These are phyloP conservation scores for Lochmaea crataegi DNA, from an alignment of 2,888 invertebrate species.

Conservation along the genomic window DNA sequence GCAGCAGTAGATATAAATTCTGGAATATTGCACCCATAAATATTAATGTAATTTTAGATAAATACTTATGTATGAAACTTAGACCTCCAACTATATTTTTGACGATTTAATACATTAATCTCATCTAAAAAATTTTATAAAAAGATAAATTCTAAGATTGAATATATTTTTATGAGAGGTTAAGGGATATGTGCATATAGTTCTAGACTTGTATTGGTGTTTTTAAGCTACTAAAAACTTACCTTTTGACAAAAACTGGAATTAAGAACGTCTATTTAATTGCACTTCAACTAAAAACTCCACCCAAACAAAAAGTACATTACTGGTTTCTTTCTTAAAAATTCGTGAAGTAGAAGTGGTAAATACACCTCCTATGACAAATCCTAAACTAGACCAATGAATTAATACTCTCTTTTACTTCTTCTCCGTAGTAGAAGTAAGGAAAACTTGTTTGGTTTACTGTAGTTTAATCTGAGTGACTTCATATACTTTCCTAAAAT, in stretches of 20 bases:
- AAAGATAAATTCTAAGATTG: background rate
- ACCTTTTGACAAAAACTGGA: background rate
- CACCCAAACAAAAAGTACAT: conserved; percentile 17
- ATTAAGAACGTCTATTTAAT: background rate
- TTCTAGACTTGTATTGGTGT: background rate
- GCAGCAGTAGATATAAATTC: no score
- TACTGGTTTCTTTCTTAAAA: conserved; percentile 9
- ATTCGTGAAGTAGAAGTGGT: conserved; percentile 9
- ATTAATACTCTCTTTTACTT: background rate
- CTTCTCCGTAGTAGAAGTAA: background rate
- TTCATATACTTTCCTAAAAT: conserved; percentile 32
- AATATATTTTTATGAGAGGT: no score
- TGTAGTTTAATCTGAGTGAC: conserved; percentile 20
- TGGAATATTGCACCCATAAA: no score
- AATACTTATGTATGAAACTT: background rate
- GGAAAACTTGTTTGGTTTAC: conserved; percentile 16
- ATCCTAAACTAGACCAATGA: conserved; percentile 17
- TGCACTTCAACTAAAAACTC: conserved; percentile 2
- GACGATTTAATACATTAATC: background rate
- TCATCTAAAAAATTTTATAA: background rate
- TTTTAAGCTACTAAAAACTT: background rate
- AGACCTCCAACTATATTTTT: background rate
- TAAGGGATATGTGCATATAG: background rate
- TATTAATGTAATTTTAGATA: background rate
- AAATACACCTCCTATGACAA: conserved; percentile 27